Percentiles rank a stretch among this genome's conserved stretches.
Conservation (phyloP, 2,888 invertebrate genomes). For the Stramonita haemastoma region DNA sequence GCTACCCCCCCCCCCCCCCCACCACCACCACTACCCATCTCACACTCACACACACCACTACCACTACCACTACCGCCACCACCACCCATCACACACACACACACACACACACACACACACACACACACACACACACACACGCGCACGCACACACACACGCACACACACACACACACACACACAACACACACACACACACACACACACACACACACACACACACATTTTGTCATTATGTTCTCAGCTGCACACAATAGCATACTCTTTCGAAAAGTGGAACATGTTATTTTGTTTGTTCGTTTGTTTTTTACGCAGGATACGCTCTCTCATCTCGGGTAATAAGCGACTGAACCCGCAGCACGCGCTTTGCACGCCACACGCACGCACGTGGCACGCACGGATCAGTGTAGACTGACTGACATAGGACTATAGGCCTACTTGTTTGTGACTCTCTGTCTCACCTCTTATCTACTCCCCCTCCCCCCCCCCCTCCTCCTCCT, state of each 20-base stretch:
- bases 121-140: not conserved
- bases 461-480: not conserved
- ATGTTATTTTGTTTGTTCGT: not conserved
- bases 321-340: too few relatives aligned
- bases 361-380: too few relatives aligned
- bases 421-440: too few relatives aligned
- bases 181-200: not conserved
- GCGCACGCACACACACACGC: not conserved
- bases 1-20: too few relatives aligned
- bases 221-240: not conserved
- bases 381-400: too few relatives aligned
- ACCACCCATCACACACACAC: slow-evolving; percentile 5
- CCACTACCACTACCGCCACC: too few relatives aligned
- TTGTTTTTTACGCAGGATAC: not conserved
- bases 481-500: too few relatives aligned
- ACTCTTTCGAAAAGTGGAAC: not conserved
- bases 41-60: too few relatives aligned
- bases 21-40: too few relatives aligned
- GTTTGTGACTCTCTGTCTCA: not conserved
- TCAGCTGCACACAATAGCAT: not conserved
- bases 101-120: not conserved
- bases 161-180: slow-evolving; percentile 10
- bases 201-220: not conserved
- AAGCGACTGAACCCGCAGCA: too few relatives aligned
- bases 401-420: too few relatives aligned